phyloP scores from a whole-genome alignment of 2,113 vertebrate genomes.

The Bufo bufo region DNA sequence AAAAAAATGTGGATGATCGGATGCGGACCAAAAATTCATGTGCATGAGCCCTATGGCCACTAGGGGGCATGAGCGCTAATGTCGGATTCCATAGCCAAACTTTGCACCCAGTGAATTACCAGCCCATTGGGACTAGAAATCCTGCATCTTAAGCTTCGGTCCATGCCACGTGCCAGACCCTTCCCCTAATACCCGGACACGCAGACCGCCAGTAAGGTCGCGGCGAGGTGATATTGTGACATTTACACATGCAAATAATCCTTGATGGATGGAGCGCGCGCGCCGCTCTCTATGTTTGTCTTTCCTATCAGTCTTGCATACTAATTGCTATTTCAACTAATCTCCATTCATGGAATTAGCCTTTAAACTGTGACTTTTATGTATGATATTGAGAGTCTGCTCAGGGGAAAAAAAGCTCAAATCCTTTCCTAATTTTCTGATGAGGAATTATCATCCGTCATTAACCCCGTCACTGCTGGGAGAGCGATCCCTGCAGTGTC shows the following conservation, averaged over 20 bases:
- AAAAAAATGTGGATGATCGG: too few relatives aligned
- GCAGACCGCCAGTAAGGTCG: slow-evolving; percentile 37
- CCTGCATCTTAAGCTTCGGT: neutral
- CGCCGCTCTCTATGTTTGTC: slow-evolving; percentile 34
- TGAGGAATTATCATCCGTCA: neutral
- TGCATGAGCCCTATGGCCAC: neutral
- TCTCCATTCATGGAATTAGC: slow-evolving; percentile 45
- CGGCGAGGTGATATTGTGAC: slow-evolving; percentile 41
- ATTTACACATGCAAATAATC: slow-evolving; percentile 54
- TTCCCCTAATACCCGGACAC: slow-evolving; percentile 22
- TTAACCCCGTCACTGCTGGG: neutral
- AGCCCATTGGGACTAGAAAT: neutral
- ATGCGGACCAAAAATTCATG: too few relatives aligned
- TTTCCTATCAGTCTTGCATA: slow-evolving; percentile 49
- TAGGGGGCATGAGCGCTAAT: neutral
- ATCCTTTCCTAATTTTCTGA: slow-evolving; percentile 18
- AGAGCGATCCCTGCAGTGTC: too few relatives aligned
- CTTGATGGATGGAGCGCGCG: slow-evolving; percentile 8
- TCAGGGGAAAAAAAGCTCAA: slow-evolving; percentile 6
- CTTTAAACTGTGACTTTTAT: slow-evolving; percentile 55
- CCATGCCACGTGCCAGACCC: neutral
- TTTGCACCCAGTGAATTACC: neutral
- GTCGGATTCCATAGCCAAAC: too few relatives aligned
- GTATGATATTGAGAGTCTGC: slow-evolving; percentile 43
- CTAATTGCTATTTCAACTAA: slow-evolving; percentile 46